Base-by-base conservation (phyloP, 2,888 invertebrate species). In the Stegophylla sp. region DNA sequence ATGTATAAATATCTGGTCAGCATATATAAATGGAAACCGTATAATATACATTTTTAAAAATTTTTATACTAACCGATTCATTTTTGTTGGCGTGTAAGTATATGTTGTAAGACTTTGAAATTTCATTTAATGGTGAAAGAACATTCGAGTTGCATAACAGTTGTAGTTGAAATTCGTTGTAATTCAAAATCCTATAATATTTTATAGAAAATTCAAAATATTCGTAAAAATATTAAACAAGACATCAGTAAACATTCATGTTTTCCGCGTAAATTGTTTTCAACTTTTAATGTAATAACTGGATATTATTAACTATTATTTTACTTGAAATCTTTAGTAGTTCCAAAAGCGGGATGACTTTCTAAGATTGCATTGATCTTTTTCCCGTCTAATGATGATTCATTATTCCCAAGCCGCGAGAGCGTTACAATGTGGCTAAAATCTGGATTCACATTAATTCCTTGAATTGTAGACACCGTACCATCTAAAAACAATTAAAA, bases 41-140 rank as follows among this genome's bases (percentile, higher is more conserved):
- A 56, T 20, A 12, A 2, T 56, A 23, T 56, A 20, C 20, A 56
- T 56, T 66, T 23, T 23, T 64, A 4, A 43, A n/a, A n/a, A n/a
- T n/a, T n/a, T n/a, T 64, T 41, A 66, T 15, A 71, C 72, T 15
- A 1, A 72, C 72, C 41, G 56, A 23, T 43, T 72, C 72, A 17
- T 56, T 56, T 63, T 74, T 74, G 23, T 48, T 26, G n/a, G 43
- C 45, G 28, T 45, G 48, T 9, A 63, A n/a, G 26, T 26, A 13
- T 26, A 45, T 0, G 7, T 23, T n/a, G 9, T 28, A 26, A 28
- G 61, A 28, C 9, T 17, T 28, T 1, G 45, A 26, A 3, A 74
- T 13, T n/a, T 26, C 23, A n/a, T 61, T n/a, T 9, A 74, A 13
- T 2, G n/a, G n/a, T 0, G n/a, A 20, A 0, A 74, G 9, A 28